These are phyloP conservation scores for Anneissia japonica DNA, from an alignment of 35 echinoderm and acorn worm species.

Conservation along the genomic window DNA sequence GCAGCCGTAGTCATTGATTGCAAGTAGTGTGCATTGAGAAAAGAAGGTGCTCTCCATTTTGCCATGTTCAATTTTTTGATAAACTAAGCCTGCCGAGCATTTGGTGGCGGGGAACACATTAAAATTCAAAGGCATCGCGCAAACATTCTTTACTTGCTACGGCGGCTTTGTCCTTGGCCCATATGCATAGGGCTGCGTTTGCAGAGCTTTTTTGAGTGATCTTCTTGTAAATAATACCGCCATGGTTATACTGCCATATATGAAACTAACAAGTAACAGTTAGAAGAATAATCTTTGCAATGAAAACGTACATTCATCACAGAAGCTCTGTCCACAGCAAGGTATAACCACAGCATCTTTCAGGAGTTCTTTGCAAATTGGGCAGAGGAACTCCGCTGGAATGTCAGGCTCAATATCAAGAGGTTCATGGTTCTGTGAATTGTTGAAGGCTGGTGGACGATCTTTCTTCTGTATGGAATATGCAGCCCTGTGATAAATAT, in stretches of 20 bases:
- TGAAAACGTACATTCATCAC: conserved; percentile 93
- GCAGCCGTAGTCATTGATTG: no score
- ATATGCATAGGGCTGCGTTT: background rate
- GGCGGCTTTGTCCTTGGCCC: background rate
- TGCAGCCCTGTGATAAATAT: conserved; percentile 64
- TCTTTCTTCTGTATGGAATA: conserved; percentile 71
- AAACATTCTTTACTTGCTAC: background rate
- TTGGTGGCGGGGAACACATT: no score
- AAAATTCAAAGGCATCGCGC: background rate
- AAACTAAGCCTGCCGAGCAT: no score
- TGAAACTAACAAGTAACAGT: background rate
- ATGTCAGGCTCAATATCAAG: conserved; percentile 52
- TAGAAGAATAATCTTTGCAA: background rate
- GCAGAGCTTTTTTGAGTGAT: background rate
- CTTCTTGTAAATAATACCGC: background rate
- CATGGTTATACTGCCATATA: background rate
- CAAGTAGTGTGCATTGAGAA: no score
- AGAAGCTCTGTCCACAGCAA: conserved; percentile 95
- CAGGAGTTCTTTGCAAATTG: conserved; percentile 66
- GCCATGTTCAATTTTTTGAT: no score
- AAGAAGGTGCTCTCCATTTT: no score
- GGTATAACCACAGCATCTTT: conserved; percentile 89
- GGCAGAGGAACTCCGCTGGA: conserved; percentile 66
- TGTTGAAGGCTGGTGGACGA: conserved; percentile 60
- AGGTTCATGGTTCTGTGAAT: conserved; percentile 55